Conservation (phyloP, 1,140 invertebrate species). For the Mylabris phalerata region DNA sequence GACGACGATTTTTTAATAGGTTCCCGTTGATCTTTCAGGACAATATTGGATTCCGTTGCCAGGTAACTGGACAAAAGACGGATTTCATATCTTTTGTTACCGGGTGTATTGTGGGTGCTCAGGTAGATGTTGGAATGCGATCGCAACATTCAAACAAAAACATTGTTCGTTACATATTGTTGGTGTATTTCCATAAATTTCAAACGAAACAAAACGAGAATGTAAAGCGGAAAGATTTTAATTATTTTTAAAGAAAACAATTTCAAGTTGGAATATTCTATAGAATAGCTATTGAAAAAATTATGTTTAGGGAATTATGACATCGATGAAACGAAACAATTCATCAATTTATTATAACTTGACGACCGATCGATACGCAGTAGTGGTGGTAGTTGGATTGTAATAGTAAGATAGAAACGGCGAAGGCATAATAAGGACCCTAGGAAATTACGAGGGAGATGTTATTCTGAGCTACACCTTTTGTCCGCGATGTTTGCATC, state of each 20-base stretch:
- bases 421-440: background rate
- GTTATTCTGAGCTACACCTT: constrained; percentile 15
- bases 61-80: constrained; percentile 21
- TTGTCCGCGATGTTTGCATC: constrained; percentile 18
- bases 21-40: constrained; percentile 7
- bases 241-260: too few relatives aligned
- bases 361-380: background rate
- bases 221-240: too few relatives aligned
- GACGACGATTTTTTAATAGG: constrained; percentile 10
- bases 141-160: constrained; percentile 1
- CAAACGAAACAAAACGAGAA: too few relatives aligned
- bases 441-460: constrained; percentile 5
- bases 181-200: too few relatives aligned
- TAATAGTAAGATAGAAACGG: too few relatives aligned
- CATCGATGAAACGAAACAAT: constrained; percentile 10
- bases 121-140: constrained; percentile 16
- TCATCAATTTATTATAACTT: constrained; percentile 14
- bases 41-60: constrained; percentile 19
- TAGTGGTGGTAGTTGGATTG: too few relatives aligned
- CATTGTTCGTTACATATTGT: too few relatives aligned
- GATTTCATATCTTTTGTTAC: constrained; percentile 23
- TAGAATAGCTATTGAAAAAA: too few relatives aligned
- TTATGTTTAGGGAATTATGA: constrained; percentile 10
- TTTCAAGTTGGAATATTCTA: too few relatives aligned
- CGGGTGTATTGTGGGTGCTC: constrained; percentile 20